Base-by-base conservation (phyloP, 2,888 invertebrate genomes). In the Lacanobia wlatinum region DNA sequence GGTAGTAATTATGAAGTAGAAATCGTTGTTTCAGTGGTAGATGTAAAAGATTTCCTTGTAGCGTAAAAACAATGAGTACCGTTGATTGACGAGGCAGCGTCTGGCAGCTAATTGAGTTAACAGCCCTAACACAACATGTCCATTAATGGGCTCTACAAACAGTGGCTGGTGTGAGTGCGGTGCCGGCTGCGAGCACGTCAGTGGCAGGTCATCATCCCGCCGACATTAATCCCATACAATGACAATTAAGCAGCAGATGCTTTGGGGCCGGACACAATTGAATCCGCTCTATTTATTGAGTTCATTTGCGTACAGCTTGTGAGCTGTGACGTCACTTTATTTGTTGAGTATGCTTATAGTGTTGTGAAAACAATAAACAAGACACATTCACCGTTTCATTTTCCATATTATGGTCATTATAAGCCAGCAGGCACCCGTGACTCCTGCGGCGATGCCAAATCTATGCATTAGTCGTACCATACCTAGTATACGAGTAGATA, bases 101-200 rank as follows among this genome's bases (percentile, higher is more conserved):
- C 88, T 90, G 90, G 84, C 84, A 86, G 90, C 92, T 96, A 95
- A 96, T 95, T 93, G 87, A 95, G 94, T 95, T 94, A 95, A 93
- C 95, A 92, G 89, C 80, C 88, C 83, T 89, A 92, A 94, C 95
- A 95, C 89, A 93, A 90, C 92, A 92, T 93, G 87, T 93, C 94
- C 95, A 96, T 95, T 95, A 95, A 88, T 88, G 76, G 78, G 64
- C 86, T 90, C 85, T 84, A 90, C 90, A 92, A 93, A 93, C 90
- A 92, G 80, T 83, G 87, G 73, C 76, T 78, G 76, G 65, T 81
- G 80, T 66, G 78, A 76, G 83, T 76, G 80, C 74, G 78, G 74
- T 64, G 21, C 21, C 14, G 34, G 34, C 34, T 34, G 34, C 34
- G 48, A 59, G 67, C 78, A 63, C 70, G 66, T 80, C 58, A 72